Conservation (phyloP, 2,888 invertebrate genomes). For the Athripsodes cinereus region DNA sequence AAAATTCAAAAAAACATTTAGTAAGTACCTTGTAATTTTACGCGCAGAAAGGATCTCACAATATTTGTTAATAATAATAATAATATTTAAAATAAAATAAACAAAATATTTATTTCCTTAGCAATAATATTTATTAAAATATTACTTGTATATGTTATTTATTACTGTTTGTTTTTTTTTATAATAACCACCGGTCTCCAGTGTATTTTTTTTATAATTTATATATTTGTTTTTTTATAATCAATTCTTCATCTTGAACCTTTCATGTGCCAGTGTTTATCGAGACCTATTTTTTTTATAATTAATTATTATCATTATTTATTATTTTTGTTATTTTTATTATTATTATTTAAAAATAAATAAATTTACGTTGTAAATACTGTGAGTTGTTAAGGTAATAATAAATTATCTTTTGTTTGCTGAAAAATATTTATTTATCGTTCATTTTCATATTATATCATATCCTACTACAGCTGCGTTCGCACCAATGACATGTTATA, state of each 20-base stretch:
- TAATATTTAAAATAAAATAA: background rate
- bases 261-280: background rate
- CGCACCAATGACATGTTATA: too few species aligned
- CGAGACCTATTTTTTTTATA: background rate
- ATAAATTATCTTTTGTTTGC: too few species aligned
- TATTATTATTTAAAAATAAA: too few species aligned
- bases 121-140: too few species aligned
- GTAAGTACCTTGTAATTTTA: too few species aligned
- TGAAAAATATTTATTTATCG: too few species aligned
- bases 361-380: too few species aligned
- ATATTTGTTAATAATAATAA: background rate
- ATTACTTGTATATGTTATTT: background rate
- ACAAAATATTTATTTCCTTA: too few species aligned
- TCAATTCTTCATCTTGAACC: background rate
- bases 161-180: background rate
- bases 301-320: background rate
- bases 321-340: background rate
- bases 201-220: constrained; percentile 1
- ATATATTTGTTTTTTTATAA: constrained; percentile 3
- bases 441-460: too few species aligned
- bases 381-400: too few species aligned
- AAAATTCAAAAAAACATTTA: too few species aligned
- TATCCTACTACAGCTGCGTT: too few species aligned
- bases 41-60: background rate
- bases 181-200: background rate